phyloP scores from a whole-genome alignment of 2,888 invertebrate genomes.

The Acleris holmiana region DNA sequence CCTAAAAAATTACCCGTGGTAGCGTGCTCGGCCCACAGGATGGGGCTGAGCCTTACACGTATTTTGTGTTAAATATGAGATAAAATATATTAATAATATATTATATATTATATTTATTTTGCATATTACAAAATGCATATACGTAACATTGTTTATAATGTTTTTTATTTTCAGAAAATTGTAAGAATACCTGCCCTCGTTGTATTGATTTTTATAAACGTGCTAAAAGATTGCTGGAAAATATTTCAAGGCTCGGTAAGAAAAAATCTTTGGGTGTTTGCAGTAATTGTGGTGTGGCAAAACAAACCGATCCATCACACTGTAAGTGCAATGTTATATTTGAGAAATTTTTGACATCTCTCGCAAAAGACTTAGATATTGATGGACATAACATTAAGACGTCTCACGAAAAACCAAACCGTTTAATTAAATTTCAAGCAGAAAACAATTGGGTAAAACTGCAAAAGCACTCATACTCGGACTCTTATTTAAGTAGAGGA shows the following conservation, averaged over 20 bases:
- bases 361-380: neutral
- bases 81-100: too few relatives aligned
- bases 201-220: neutral
- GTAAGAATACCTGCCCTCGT: neutral
- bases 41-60: too few relatives aligned
- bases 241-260: neutral
- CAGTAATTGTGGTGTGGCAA: neutral
- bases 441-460: neutral
- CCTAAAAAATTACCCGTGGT: too few relatives aligned
- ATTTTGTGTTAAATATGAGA: too few relatives aligned
- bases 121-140: neutral
- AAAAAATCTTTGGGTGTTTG: neutral
- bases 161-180: neutral
- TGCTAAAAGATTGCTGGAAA: neutral
- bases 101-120: too few relatives aligned
- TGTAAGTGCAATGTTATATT: neutral
- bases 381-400: neutral
- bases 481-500: too few relatives aligned
- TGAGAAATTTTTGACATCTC: neutral
- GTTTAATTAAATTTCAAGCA: neutral
- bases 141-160: neutral
- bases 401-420: neutral
- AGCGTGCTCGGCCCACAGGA: too few relatives aligned
- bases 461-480: too few relatives aligned
- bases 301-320: neutral